These are phyloP conservation scores for Gracilinanus agilis DNA, from an alignment of 2,113 vertebrate genomes.

Conservation along the genomic window DNA sequence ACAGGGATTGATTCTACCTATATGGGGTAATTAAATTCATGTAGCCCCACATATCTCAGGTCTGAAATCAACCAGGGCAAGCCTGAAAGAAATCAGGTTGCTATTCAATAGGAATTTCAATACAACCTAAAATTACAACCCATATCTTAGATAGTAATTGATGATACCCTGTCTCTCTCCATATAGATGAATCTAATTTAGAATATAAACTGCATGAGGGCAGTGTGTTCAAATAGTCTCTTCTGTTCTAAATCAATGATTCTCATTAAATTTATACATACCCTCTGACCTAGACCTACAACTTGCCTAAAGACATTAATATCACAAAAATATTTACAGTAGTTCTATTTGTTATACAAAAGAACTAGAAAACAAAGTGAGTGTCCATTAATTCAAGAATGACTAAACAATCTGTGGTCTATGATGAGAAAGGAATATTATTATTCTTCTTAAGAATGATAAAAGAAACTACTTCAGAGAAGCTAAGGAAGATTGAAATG, in stretches of 20 bases:
- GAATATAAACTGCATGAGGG: neutral
- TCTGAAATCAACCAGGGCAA: constrained; percentile 28
- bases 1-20: neutral
- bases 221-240: neutral
- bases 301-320: neutral
- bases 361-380: neutral
- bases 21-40: neutral
- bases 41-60: neutral
- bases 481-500: neutral
- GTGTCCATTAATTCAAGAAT: neutral
- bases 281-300: neutral
- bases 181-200: neutral
- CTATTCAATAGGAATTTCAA: neutral
- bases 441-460: neutral
- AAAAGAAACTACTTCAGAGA: neutral
- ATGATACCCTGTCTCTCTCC: neutral
- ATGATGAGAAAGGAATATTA: neutral
- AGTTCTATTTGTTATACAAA: neutral
- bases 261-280: neutral
- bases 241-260: neutral
- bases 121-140: neutral
- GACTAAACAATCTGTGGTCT: neutral
- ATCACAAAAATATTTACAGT: neutral
- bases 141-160: neutral
- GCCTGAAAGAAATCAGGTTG: neutral